Evolutionary conservation across 2,797 vertebrate species (phyloP).

Genomic region (Stomatorhinus walkeri): DNA sequence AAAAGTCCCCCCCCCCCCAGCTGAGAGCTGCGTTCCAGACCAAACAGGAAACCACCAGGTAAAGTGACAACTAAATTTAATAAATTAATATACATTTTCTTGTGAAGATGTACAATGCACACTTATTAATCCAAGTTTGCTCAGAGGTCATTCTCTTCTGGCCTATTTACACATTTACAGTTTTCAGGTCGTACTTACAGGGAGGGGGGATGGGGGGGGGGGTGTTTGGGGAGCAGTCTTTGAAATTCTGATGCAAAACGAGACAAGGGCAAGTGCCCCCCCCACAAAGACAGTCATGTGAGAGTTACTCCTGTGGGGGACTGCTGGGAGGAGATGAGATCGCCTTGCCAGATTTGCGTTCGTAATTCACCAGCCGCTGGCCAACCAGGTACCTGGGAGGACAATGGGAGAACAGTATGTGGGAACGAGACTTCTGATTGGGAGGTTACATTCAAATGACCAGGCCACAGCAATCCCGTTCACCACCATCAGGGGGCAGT

Average conservation of each 20-base stretch:
- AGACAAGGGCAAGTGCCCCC: neutral
- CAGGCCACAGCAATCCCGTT: neutral
- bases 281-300: neutral
- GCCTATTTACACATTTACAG: conserved; percentile 96
- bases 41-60: conserved; percentile 65
- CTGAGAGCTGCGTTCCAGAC: conserved; percentile 38
- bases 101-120: conserved; percentile 92
- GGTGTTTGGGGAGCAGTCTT: conserved; percentile 28
- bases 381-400: conserved; percentile 87
- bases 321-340: conserved; percentile 68
- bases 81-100: conserved; percentile 97
- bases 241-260: conserved; percentile 34
- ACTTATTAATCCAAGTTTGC: conserved; percentile 77
- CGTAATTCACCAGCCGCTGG: conserved; percentile 95
- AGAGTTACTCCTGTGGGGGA: conserved; percentile 72
- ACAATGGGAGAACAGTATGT: neutral
- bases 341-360: conserved; percentile 81
- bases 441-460: neutral
- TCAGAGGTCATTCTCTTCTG: conserved; percentile 38
- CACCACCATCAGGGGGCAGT: neutral
- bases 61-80: conserved; percentile 98
- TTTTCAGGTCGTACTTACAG: conserved; percentile 67
- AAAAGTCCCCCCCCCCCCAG: neutral
- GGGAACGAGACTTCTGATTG: neutral
- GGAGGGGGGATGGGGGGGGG: conserved; percentile 36